Evolutionary conservation across 1,140 invertebrate genomes (phyloP).

Genomic region (Meloidogyne floridensis): DNA sequence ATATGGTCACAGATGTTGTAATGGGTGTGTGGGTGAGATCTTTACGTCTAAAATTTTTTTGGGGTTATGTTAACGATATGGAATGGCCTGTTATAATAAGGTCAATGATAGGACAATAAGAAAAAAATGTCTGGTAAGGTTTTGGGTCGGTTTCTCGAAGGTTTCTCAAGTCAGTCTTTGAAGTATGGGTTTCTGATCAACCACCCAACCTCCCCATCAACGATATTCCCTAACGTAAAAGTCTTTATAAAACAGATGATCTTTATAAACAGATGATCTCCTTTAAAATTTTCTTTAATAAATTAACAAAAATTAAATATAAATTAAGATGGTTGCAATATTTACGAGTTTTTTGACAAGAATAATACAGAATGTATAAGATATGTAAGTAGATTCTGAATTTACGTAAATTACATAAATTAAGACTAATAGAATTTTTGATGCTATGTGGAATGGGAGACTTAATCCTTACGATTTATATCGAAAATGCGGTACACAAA

Average conservation of each 20-base stretch:
- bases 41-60: neutral
- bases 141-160: too few species aligned
- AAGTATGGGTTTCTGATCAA: too few species aligned
- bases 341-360: slow-evolving; percentile 41
- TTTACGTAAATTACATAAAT: neutral
- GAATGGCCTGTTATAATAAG: too few species aligned
- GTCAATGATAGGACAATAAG: too few species aligned
- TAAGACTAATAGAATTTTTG: slow-evolving; percentile 49
- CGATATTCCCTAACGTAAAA: too few species aligned
- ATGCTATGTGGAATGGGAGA: slow-evolving; percentile 52
- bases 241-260: too few species aligned
- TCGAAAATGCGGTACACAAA: slow-evolving; percentile 4
- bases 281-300: neutral
- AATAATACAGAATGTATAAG: neutral
- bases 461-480: slow-evolving; percentile 19
- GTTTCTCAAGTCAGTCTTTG: too few species aligned
- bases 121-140: too few species aligned
- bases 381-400: slow-evolving; percentile 11
- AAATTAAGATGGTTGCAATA: slow-evolving; percentile 53
- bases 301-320: neutral
- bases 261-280: too few species aligned
- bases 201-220: too few species aligned
- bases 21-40: slow-evolving; percentile 6
- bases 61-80: too few species aligned
- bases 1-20: slow-evolving; percentile 52